Evolutionary conservation across 2,797 vertebrate species (phyloP), one percentile per base, ranked within the genome.

Genomic region (Mormyrus hasselquistii): DNA sequence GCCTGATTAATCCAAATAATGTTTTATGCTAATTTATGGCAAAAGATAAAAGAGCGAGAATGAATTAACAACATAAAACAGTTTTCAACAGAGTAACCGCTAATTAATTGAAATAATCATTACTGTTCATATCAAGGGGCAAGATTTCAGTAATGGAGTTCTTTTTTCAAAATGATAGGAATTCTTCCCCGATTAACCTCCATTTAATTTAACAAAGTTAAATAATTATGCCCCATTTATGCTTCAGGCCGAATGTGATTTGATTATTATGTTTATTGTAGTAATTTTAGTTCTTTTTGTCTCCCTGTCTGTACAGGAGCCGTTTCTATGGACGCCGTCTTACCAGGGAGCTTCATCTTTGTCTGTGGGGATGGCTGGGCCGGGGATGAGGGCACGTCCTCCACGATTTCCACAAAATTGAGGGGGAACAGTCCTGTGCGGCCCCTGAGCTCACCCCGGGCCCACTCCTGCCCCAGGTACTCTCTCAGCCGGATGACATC

Each of bases 391-490:
- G 95, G 94, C 76, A 99, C 94, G 91, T 98, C 97, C 93, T 99
- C 97, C 50, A 97, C 50, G 62, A 99, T 59, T 65, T 99, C 98
- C 49, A 99, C 98, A 53, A 97, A 99, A 93, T 97, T 98, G 22
- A 99, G 94, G 22, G 99, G 98, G 90, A 99, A 99, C 91, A 98
- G 96, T 89, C 98, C 98, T 9, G 90, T 91, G 0, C 4, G 85
- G 91, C 84, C 89, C 76, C 93, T 95, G 0, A 97, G 88, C 91
- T 98, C 96, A 89, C 98, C 98, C 90, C 93, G 95, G 50, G 96
- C 98, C 99, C 99, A 99, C 1, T 99, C 98, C 87, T 98, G 94
- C 89, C 96, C 97, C 82, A 97, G 25, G 19, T 96, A 98, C 91
- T 96, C 96, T 90, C 95, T 96, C 89, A 99, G 96, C 93, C 93